Percentiles rank a stretch among this genome's conserved stretches.
These are phyloP conservation scores for Anguilla marmorata DNA, from an alignment of 2,797 vertebrate genomes.

Conservation along the genomic window DNA sequence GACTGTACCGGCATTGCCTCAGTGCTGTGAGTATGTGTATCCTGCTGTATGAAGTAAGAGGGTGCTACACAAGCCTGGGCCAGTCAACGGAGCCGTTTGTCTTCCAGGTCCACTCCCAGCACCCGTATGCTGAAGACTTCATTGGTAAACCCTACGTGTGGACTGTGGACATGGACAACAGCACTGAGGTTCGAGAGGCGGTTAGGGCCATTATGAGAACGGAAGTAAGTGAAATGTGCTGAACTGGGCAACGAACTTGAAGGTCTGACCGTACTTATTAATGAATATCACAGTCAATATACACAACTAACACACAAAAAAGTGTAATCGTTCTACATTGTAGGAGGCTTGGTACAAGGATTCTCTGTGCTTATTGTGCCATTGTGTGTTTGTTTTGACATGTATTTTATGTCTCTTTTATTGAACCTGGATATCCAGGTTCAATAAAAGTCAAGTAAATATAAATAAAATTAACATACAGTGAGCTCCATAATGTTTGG, in stretches of 20 bases:
- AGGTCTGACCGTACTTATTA: background rate
- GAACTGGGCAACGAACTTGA: background rate
- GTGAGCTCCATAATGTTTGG: too few relatives aligned
- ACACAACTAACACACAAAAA: background rate
- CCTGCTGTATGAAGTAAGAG: background rate
- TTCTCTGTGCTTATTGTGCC: background rate
- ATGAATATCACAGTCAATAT: background rate
- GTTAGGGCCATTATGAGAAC: conserved; percentile 57
- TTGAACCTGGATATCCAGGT: too few relatives aligned
- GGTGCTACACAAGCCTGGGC: background rate
- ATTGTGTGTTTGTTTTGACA: background rate
- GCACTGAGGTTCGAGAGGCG: conserved; percentile 56
- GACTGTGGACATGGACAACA: conserved; percentile 66
- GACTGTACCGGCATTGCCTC: background rate
- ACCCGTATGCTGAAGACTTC: conserved; percentile 68
- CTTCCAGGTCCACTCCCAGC: conserved; percentile 68
- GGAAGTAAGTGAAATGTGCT: conserved; percentile 50
- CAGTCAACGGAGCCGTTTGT: background rate
- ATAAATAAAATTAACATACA: too few relatives aligned
- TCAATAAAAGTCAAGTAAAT: too few relatives aligned
- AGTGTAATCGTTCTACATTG: background rate
- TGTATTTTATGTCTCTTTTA: background rate
- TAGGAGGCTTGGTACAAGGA: background rate
- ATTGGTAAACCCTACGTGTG: conserved; percentile 69
- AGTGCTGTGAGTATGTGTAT: background rate